Base-by-base conservation (phyloP, 1,140 invertebrate genomes). In the Periplaneta americana region DNA sequence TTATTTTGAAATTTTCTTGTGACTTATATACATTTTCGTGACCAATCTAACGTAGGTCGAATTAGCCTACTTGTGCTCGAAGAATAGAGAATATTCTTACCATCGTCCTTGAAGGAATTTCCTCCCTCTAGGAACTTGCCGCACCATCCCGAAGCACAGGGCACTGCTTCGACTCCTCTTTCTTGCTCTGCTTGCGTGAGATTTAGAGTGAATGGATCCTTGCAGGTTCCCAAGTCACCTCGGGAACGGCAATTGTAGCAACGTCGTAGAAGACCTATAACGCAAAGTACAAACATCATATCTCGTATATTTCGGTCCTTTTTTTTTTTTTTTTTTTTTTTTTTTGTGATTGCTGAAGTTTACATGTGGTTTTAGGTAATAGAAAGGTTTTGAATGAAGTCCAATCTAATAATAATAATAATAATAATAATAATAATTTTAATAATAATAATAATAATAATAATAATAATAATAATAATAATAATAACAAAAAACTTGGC, bases 141-240 rank as follows among this genome's bases (percentile, higher is more conserved):
- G 86, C 97, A 98, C 97, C 97, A 98, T 35, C 96, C 96, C 11
- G 96, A 97, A 15, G 95, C 95, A 87, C 97, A 98, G 0, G 96
- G 95, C 11, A 94, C 90, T 3, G 93, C 91, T 83, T 94, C 91
- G 0, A 97, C 92, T 10, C 95, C 95, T 85, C 93, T 92, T 31
- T 88, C 87, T 31, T 82, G 75, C 78, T 93, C 91, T 34, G 93
- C 91, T 84, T 93, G 90, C 2, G 94, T 95, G 0, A 93, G 91
- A 85, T 90, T 91, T 84, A 92, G 93, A 28, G 88, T 91, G 85
- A 97, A 97, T 32, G 94, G 93, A 91, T 98, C 97, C 85, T 95
- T 96, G 86, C 97, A 98, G 75, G 95, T 94, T 10, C 96, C 97
- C 22, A 95, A 86, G 37, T 96, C 95, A 33, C 97, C 96, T 84